phyloP scores from a whole-genome alignment of 2,113 vertebrate genomes.

The Parotia lawesii region DNA sequence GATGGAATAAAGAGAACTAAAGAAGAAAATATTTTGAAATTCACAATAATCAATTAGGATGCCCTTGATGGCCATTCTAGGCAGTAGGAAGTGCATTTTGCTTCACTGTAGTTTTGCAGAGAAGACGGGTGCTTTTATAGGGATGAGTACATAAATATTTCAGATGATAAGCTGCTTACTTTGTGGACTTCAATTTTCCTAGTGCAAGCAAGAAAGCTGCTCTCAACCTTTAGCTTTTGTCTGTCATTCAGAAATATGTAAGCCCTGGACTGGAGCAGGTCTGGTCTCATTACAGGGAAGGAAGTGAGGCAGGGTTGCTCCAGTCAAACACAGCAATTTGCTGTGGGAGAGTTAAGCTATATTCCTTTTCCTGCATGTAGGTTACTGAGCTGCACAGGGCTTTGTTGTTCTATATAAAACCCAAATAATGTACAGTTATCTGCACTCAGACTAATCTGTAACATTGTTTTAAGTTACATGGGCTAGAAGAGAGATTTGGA shows the following conservation, averaged over 20 bases:
- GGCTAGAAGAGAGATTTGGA: background rate
- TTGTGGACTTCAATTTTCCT: background rate
- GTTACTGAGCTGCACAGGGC: background rate
- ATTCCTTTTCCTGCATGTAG: background rate
- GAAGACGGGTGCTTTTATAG: background rate
- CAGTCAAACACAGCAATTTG: background rate
- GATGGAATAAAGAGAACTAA: background rate
- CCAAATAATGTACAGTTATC: background rate
- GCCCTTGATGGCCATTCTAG: background rate
- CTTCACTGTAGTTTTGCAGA: background rate
- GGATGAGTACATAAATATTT: conserved; percentile 26
- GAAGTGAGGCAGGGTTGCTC: background rate
- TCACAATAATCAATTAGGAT: background rate
- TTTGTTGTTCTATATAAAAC: background rate
- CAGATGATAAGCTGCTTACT: background rate
- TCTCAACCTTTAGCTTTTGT: background rate
- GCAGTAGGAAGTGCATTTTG: background rate
- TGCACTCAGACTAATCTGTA: background rate
- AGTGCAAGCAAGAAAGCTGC: background rate
- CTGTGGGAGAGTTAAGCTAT: background rate
- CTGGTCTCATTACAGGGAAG: background rate
- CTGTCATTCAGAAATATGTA: background rate
- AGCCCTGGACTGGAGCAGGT: background rate
- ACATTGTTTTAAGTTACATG: background rate
- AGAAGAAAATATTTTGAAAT: background rate